A percentile compares a stretch with the other conserved stretches of the same genome.
Evolutionary conservation across 1,140 invertebrate species (phyloP).

Genomic region (Anoplolepis gracilipes): DNA sequence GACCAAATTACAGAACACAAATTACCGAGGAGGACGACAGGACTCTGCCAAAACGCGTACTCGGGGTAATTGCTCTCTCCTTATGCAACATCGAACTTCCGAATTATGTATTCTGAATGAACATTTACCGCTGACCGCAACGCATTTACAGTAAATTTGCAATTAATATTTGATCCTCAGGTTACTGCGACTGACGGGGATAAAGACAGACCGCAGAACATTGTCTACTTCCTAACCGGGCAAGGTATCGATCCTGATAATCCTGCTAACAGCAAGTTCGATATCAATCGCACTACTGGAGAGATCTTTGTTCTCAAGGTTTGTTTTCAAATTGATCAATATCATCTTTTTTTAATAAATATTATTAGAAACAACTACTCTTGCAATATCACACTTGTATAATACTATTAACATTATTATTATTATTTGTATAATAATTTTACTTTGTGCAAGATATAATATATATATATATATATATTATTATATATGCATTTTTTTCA

Average conservation of each 20-base stretch:
- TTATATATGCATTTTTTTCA: neutral
- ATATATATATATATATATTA: too few species aligned
- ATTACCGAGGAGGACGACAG: constrained; percentile 98
- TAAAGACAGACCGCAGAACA: constrained; percentile 96
- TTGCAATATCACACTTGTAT: too few species aligned
- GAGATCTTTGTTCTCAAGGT: constrained; percentile 98
- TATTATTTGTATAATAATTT: neutral
- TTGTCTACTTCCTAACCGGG: constrained; percentile 98
- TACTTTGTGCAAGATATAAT: neutral
- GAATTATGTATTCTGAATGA: neutral
- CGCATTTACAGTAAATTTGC: constrained; percentile 13
- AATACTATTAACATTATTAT: too few species aligned
- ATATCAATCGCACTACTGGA: constrained; percentile 97
- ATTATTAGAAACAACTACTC: neutral
- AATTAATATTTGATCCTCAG: constrained; percentile 85
- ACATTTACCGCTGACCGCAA: neutral
- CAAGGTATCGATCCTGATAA: constrained; percentile 98
- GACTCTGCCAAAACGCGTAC: constrained; percentile 96
- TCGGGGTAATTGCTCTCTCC: constrained; percentile 90
- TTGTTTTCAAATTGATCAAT: constrained; percentile 68
- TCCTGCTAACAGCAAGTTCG: constrained; percentile 97
- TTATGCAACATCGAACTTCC: constrained; percentile 1
- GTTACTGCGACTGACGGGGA: constrained; percentile 98
- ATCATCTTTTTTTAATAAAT: neutral
- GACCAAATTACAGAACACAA: constrained; percentile 97